These are phyloP conservation scores for Sarcophaga carnaria DNA, from an alignment of 2,888 invertebrate species.

Conservation along the genomic window DNA sequence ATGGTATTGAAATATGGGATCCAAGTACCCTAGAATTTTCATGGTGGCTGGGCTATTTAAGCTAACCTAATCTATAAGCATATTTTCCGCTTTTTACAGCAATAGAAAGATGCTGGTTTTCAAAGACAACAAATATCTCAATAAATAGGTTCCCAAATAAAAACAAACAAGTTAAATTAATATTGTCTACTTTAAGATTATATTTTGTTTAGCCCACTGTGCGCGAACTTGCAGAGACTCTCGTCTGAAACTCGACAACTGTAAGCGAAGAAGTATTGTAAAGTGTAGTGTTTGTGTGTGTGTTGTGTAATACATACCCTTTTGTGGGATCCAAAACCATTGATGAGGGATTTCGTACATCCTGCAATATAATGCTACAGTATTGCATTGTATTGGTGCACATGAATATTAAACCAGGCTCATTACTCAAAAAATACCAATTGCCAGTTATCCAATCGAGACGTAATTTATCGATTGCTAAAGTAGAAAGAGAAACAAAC, in stretches of 20 bases:
- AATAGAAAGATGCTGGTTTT: too few species aligned
- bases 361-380: constrained; percentile 88
- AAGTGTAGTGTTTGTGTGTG: constrained; percentile 15
- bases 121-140: too few species aligned
- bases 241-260: not conserved
- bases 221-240: not conserved
- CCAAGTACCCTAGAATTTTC: too few species aligned
- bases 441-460: constrained; percentile 93
- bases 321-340: constrained; percentile 90
- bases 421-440: constrained; percentile 91
- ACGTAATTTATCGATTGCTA: constrained; percentile 89
- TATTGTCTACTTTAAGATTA: too few species aligned
- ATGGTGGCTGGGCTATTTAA: too few species aligned
- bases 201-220: constrained; percentile 22
- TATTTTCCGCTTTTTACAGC: too few species aligned
- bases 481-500: constrained; percentile 41
- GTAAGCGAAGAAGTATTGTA: not conserved
- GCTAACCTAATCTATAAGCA: too few species aligned
- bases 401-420: constrained; percentile 87
- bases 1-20: too few species aligned
- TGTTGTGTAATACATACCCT: constrained; percentile 82
- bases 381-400: constrained; percentile 85
- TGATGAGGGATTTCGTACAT: constrained; percentile 87
- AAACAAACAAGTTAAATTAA: too few species aligned
- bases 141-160: too few species aligned